Evolutionary conservation across 2,797 vertebrate species (phyloP).

Genomic region (Kryptolebias ocellatus): DNA sequence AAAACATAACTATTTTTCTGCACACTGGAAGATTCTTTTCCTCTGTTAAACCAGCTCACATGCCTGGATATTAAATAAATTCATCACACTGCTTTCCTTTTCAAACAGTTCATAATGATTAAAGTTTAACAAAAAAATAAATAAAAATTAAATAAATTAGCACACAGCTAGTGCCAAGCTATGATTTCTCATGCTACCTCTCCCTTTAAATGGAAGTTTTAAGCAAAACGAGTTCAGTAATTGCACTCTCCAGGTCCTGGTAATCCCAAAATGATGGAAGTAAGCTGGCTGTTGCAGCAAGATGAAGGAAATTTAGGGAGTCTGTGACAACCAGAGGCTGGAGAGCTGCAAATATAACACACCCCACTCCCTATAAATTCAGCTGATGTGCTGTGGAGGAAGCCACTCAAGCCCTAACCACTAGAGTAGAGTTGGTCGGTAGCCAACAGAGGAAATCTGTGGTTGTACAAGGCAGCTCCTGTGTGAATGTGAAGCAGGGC

Average conservation of each 20-base stretch:
- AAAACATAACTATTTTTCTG: slow-evolving; percentile 59
- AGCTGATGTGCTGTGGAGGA: slow-evolving; percentile 68
- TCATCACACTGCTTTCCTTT: neutral
- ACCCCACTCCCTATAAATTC: slow-evolving; percentile 66
- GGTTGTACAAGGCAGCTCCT: slow-evolving; percentile 67
- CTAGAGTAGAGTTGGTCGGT: slow-evolving; percentile 63
- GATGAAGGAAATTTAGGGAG: slow-evolving; percentile 55
- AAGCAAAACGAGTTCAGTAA: slow-evolving; percentile 26
- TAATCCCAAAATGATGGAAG: slow-evolving; percentile 36
- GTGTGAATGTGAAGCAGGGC: slow-evolving; percentile 73
- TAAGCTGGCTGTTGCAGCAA: slow-evolving; percentile 15
- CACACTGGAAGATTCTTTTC: slow-evolving; percentile 38
- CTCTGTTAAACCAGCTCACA: slow-evolving; percentile 28
- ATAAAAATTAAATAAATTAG: slow-evolving; percentile 12
- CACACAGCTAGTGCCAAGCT: slow-evolving; percentile 8
- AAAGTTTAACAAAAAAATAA: slow-evolving; percentile 10
- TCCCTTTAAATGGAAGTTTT: slow-evolving; percentile 25
- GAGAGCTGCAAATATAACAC: slow-evolving; percentile 65
- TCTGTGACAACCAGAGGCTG: slow-evolving; percentile 60
- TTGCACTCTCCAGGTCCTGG: slow-evolving; percentile 15
- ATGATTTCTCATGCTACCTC: slow-evolving; percentile 9
- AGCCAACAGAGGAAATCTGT: slow-evolving; percentile 74
- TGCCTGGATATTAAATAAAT: slow-evolving; percentile 17
- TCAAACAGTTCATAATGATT: slow-evolving; percentile 3
- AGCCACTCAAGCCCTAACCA: slow-evolving; percentile 66